Evolutionary conservation across 2,888 invertebrate genomes (phyloP), one percentile per base, ranked within the genome.

Genomic region (Operophtera brumata): DNA sequence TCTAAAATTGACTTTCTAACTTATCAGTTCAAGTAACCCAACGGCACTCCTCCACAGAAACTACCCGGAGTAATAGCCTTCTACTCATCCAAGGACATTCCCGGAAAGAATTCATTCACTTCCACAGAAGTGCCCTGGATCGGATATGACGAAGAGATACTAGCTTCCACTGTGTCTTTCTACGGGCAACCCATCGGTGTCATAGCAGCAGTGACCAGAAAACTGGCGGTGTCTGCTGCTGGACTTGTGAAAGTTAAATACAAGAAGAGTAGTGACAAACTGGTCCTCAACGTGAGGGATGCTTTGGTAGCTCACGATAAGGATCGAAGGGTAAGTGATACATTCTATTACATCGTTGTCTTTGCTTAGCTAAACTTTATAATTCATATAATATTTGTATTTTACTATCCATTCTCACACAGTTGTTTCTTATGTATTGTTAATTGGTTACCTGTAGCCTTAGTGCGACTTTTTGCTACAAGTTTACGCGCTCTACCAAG

Each of bases 101-200:
- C 95, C 0, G 95, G 95, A 0, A 84, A 80, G 53, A 96, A 96
- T 75, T 77, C 80, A 13, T 94, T 92, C 66, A 89, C 90, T 2
- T 80, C 90, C 0, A 58, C 62, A 1, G 72, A 75, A 1, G 72
- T 84, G 0, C 90, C 78, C 3, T 90, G 73, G 77, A 83, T 64
- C 67, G 76, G 51, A 28, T 69, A 43, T 12, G 79, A 65, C 0
- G 92, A 92, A 67, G 91, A 92, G 65, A 78, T 93, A 12, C 80
- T 93, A 36, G 92, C 92, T 42, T 87, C 87, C 49, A 91, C 82
- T 1, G 67, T 95, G 0, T 73, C 82, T 10, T 95, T 92, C 74
- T 92, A 93, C 58, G 93, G 94, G 0, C 96, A 97, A 70, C 93
- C 96, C 0, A 71, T 96, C 4, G 97, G 94, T 0, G 70, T 96